Evolutionary conservation across 2,113 vertebrate species (phyloP).

Genomic region (Phasianus colchicus): DNA sequence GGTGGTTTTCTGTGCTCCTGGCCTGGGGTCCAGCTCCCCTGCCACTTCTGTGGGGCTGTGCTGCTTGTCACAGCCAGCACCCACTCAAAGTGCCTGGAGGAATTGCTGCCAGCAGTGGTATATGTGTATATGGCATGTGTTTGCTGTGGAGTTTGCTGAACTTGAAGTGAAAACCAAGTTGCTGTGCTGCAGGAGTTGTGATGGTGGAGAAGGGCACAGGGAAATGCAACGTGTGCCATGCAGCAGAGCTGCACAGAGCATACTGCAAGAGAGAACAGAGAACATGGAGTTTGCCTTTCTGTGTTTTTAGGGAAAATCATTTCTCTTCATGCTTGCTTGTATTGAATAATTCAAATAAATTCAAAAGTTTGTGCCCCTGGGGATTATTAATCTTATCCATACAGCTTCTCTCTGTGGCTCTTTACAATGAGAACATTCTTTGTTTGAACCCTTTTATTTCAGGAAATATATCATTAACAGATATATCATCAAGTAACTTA

Average conservation of each 20-base stretch:
- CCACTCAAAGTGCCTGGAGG: neutral
- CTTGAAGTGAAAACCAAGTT: neutral
- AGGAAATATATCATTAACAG: neutral
- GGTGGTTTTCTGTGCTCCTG: no score
- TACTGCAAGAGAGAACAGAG: neutral
- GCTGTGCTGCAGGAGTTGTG: neutral
- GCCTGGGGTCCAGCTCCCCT: neutral
- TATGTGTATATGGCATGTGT: neutral
- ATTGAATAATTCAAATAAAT: neutral
- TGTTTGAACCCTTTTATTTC: neutral
- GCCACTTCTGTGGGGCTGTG: neutral
- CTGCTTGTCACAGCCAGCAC: neutral
- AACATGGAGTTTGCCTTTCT: no score
- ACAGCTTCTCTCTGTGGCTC: neutral
- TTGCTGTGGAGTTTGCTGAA: neutral
- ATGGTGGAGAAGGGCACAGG: neutral
- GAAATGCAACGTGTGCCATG: slow-evolving; percentile 5
- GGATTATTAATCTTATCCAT: neutral
- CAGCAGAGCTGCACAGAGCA: neutral
- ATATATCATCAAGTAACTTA: neutral
- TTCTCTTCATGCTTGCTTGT: neutral
- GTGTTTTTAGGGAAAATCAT: no score
- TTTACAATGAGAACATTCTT: neutral
- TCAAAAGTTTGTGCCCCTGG: neutral
- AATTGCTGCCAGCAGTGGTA: slow-evolving; percentile 9